Percentiles rank a stretch among this genome's conserved stretches.
These are phyloP conservation scores for Grammomys surdaster DNA, from an alignment of 2,113 vertebrate species.

Conservation along the genomic window DNA sequence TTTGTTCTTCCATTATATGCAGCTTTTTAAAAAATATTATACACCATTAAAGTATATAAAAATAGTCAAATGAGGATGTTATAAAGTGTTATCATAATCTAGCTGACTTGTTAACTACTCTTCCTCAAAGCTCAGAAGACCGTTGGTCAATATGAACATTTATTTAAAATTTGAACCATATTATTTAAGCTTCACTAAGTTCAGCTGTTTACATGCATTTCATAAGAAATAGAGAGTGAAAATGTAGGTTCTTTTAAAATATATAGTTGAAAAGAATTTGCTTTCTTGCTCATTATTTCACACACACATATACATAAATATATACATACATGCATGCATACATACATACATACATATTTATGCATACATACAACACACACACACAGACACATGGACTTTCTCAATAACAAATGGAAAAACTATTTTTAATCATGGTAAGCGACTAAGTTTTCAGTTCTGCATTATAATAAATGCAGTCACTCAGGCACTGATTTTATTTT, in stretches of 20 bases:
- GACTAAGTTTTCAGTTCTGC: not conserved
- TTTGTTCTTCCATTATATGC: slow-evolving; percentile 27
- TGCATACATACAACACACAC: not conserved
- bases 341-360: too few species aligned
- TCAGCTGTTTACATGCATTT: not conserved
- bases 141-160: slow-evolving; percentile 11
- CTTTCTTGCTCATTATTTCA: not conserved
- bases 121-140: slow-evolving; percentile 43
- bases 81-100: not conserved
- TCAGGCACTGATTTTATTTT: slow-evolving; percentile 22
- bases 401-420: not conserved
- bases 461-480: not conserved
- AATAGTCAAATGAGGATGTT: slow-evolving; percentile 14
- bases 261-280: not conserved
- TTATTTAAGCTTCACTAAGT: not conserved
- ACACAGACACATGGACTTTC: not conserved
- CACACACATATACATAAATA: not conserved
- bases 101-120: slow-evolving; percentile 6
- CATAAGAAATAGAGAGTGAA: not conserved
- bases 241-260: not conserved
- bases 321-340: not conserved
- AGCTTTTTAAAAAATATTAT: not conserved
- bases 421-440: slow-evolving; percentile 35
- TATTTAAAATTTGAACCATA: slow-evolving; percentile 35
- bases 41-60: not conserved